Conservation (phyloP, 1,140 invertebrate genomes). For the Frieseomelitta varia region DNA sequence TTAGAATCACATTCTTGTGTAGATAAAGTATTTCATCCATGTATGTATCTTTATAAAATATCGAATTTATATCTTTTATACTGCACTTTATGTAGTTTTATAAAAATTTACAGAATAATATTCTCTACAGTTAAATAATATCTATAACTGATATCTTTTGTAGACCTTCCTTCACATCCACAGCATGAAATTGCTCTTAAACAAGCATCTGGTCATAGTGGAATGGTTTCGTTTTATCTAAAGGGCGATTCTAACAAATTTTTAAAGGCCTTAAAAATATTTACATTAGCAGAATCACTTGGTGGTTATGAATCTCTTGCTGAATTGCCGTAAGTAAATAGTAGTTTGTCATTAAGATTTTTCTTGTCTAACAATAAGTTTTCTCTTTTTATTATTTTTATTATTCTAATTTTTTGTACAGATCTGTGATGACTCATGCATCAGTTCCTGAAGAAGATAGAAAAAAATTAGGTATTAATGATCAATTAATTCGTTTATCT, state of each 20-base stretch:
- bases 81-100: neutral
- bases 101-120: neutral
- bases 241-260: conserved; percentile 92
- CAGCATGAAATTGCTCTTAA: conserved; percentile 92
- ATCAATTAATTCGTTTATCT: conserved; percentile 94
- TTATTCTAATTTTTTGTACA: conserved; percentile 61
- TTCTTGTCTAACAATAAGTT: neutral
- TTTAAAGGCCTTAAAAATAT: conserved; percentile 89
- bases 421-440: conserved; percentile 91
- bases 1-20: conserved; percentile 91
- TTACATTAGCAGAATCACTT: conserved; percentile 96
- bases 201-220: conserved; percentile 95
- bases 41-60: conserved; percentile 77
- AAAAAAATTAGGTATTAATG: conserved; percentile 90
- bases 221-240: conserved; percentile 95
- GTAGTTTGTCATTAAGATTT: neutral
- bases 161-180: conserved; percentile 94
- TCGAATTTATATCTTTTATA: neutral
- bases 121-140: neutral
- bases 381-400: conserved; percentile 4
- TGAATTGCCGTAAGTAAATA: conserved; percentile 90
- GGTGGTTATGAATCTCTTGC: conserved; percentile 97
- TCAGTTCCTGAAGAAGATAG: conserved; percentile 89
- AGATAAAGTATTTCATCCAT: conserved; percentile 92
- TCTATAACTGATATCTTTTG: neutral